These are phyloP conservation scores for Bos taurus DNA, from an alignment of 2,113 vertebrate genomes.

Conservation along the genomic window ARS-UCD2.0 NC_037329.1:47350501-47351000, in stretches of 20 bases:
- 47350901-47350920: not conserved
- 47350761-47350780: not conserved
- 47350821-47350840: not conserved
- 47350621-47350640: conserved; percentile 26
- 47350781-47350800: not conserved
- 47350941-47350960: not conserved
- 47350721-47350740: conserved; percentile 6
- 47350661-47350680: not conserved
- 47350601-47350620: conserved; percentile 34
- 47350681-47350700: conserved; percentile 5
- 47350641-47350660: not conserved
- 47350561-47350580: conserved; percentile 27
- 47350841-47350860: not conserved
- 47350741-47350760: conserved; percentile 25
- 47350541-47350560: conserved; percentile 19
- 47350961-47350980: not conserved
- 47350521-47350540: conserved; percentile 32
- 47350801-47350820: not conserved
- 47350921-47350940: not conserved
- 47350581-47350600: conserved; percentile 24
- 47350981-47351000: not conserved
- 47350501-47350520: conserved; percentile 20
- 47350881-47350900: not conserved
- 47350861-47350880: not conserved
- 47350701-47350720: conserved; percentile 18